Evolutionary conservation across 2,888 invertebrate genomes (phyloP).

Genomic region (Tetrapedia diversipes): DNA sequence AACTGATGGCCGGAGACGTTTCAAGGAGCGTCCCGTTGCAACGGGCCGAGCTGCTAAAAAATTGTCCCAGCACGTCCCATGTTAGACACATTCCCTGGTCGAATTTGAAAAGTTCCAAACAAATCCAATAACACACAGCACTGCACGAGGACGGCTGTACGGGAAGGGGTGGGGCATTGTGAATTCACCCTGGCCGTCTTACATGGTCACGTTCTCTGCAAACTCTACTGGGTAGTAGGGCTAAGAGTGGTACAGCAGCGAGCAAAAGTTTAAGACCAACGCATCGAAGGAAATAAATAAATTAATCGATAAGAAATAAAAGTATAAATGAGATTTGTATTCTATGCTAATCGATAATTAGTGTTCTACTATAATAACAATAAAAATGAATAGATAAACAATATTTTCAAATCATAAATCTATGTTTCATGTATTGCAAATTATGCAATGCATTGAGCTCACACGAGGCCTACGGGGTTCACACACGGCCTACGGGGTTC

Average conservation of each 20-base stretch:
- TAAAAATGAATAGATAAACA: too few species aligned
- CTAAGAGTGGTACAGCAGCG: constrained; percentile 34
- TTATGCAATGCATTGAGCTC: too few species aligned
- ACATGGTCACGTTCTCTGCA: constrained; percentile 37
- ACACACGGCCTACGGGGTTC: too few species aligned
- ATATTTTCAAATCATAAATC: too few species aligned
- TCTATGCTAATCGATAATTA: too few species aligned
- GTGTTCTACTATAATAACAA: too few species aligned
- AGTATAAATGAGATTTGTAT: too few species aligned
- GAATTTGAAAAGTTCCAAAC: constrained; percentile 80
- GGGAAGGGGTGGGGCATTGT: constrained; percentile 52
- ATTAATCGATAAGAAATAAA: too few species aligned
- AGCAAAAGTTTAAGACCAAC: too few species aligned
- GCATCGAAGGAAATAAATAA: too few species aligned
- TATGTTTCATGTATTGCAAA: too few species aligned
- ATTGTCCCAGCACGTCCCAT: constrained; percentile 54
- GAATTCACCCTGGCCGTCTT: constrained; percentile 58
- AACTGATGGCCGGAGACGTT: constrained; percentile 14
- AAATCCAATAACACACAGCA: constrained; percentile 78
- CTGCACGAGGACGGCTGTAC: constrained; percentile 55
- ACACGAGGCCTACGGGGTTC: too few species aligned
- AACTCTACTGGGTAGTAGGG: constrained; percentile 45
- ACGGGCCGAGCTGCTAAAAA: constrained; percentile 29
- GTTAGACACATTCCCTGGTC: constrained; percentile 59
- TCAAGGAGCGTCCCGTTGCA: constrained; percentile 29